These are phyloP conservation scores for Panagrolaimus sp. DNA, from an alignment of 1,140 invertebrate species.

Conservation along the genomic window DNA sequence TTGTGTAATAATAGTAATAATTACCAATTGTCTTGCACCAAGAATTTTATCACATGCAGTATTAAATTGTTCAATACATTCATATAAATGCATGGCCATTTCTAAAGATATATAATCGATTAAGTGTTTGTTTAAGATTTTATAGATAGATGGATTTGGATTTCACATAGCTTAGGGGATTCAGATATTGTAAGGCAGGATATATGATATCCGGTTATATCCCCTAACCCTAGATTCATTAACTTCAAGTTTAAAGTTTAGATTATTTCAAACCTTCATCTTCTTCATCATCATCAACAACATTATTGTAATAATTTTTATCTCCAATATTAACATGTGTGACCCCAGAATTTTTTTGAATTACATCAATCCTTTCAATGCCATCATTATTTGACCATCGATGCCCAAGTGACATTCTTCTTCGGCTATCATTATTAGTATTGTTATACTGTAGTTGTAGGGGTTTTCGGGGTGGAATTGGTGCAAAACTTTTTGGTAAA, in stretches of 20 bases:
- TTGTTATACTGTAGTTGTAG: neutral
- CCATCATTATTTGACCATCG: constrained; percentile 4
- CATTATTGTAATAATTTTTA: too few relatives aligned
- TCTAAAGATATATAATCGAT: constrained; percentile 14
- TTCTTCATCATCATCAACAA: too few relatives aligned
- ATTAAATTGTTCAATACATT: constrained; percentile 28
- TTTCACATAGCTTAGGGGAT: too few relatives aligned
- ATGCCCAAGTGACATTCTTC: neutral
- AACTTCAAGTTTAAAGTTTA: too few relatives aligned
- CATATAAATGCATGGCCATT: constrained; percentile 22
- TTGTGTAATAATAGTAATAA: neutral
- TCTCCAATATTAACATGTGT: too few relatives aligned
- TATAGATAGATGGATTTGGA: too few relatives aligned
- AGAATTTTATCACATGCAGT: constrained; percentile 28
- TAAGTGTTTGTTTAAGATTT: neutral
- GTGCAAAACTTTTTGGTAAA: neutral
- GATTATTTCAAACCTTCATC: too few relatives aligned
- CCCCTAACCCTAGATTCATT: too few relatives aligned
- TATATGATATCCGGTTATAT: too few relatives aligned
- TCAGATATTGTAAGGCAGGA: too few relatives aligned
- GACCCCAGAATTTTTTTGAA: too few relatives aligned
- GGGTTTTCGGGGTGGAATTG: neutral
- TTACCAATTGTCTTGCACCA: constrained; percentile 21
- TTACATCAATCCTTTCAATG: neutral
- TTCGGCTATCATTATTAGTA: neutral